Evolutionary conservation across 2,113 vertebrate genomes (phyloP).

Genomic region (Nothobranchius kuhntae): DNA sequence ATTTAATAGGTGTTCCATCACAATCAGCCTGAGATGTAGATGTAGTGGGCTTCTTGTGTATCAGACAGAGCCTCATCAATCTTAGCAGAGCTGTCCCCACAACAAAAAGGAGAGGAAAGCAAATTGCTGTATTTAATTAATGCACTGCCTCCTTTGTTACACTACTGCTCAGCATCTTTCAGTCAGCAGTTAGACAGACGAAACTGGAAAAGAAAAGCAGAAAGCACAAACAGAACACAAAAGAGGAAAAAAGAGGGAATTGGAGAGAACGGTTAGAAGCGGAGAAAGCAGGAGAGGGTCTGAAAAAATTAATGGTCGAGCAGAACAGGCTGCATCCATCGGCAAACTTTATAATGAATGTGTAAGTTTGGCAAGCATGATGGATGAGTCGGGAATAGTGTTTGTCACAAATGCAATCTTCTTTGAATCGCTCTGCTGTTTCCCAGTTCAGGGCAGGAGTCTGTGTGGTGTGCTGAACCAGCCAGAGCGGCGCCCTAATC

Average conservation of each 20-base stretch:
- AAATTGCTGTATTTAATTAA: slow-evolving; percentile 86
- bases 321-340: slow-evolving; percentile 74
- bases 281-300: slow-evolving; percentile 9
- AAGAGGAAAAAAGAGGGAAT: slow-evolving; percentile 43
- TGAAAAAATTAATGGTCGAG: slow-evolving; percentile 69
- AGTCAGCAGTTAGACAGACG: slow-evolving; percentile 48
- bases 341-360: slow-evolving; percentile 81
- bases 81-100: slow-evolving; percentile 70
- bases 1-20: slow-evolving; percentile 80
- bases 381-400: slow-evolving; percentile 76
- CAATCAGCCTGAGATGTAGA: slow-evolving; percentile 80
- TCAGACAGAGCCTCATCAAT: slow-evolving; percentile 79
- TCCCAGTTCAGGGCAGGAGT: slow-evolving; percentile 42
- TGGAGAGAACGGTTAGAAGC: slow-evolving; percentile 9
- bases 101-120: slow-evolving; percentile 78
- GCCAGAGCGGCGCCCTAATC: slow-evolving; percentile 46
- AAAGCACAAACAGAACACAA: slow-evolving; percentile 25
- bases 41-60: slow-evolving; percentile 74
- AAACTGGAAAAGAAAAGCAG: slow-evolving; percentile 50
- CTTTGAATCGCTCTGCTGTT: slow-evolving; percentile 70
- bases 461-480: slow-evolving; percentile 38
- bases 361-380: slow-evolving; percentile 79
- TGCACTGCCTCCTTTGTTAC: slow-evolving; percentile 77
- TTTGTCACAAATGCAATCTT: slow-evolving; percentile 79
- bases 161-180: slow-evolving; percentile 82